Evolutionary conservation across 1,140 invertebrate genomes (phyloP), one percentile per base, ranked within the genome.

Genomic region (Archegozetes longisetosus): DNA sequence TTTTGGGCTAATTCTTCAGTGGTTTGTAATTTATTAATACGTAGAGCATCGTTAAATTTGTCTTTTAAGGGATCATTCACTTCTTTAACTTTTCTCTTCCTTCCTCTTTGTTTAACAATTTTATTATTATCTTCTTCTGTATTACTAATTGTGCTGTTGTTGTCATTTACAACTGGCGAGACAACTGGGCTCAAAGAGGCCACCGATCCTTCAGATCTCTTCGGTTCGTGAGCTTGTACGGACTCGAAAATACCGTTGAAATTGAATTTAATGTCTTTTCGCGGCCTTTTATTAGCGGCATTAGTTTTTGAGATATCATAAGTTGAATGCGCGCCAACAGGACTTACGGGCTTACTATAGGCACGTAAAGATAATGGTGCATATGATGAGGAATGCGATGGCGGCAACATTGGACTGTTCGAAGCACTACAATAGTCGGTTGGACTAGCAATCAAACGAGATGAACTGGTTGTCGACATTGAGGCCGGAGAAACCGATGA

Each of bases 1-100:
- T 57, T 57, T 48, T 57, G 49, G 9, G 29, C 28, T 24, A 57
- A 50, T 50, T 57, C 55, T 26, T 57, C 29, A 2, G 55, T 57
- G 17, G 55, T 26, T 48, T 57, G 55, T 57, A 47, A 23, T 48
- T 46, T 1, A 2, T 46, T 29, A 3, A 29, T 27, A 49, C 55
- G 29, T 17, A 50, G 40, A 24, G 48, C 24, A n/a, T 14, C 40
- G 29, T 57, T 57, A 22, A 57, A 2, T 20, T 57, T 57, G 9
- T 57, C 55, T 2, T 46, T 2, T 28, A 57, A 50, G 1, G 55
- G 27, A 50, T 57, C 55, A 25, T 47, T 57, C 20, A 47, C 55
- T 17, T 26, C 26, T 12, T 57, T 46, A 6, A 55, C 20, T 28
- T 13, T 55, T 57, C 29, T 57, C n/a, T 9, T 17, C 17, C 25